Base-by-base conservation (phyloP, 2,113 vertebrate species). In the Bostrychus sinensis region DNA sequence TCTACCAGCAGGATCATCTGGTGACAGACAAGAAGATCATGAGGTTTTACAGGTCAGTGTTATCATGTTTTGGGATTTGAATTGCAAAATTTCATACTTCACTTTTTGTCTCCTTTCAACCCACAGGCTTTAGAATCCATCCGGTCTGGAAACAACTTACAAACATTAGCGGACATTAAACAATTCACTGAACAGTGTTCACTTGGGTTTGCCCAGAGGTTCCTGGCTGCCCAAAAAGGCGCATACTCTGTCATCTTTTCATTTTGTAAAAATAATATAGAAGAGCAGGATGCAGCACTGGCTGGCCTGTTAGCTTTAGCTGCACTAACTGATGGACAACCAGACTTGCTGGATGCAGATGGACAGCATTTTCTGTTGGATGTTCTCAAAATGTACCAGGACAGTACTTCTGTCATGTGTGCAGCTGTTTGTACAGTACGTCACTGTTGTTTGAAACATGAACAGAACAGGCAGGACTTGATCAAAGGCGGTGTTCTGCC, bases 401-500 rank as follows among this genome's bases (percentile, higher is more conserved):
- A 75, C 0, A 81, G 92, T 0, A 75, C 88, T 0, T 77, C 80
- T 0, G 10, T 95, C 77, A 84, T 62, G 0, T 63, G 88, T 9
- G 75, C 81, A 0, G 92, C 74, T 3, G 34, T 96, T 1, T 90
- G 91, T 0, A 77, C 92, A 0, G 36, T 96, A 0, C 91, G 94
- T 0, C 90, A 94, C 0, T 93, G 89, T 72, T 96, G 95, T 63
- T 81, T 98, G 75, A 96, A 96, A 17, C 97, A 99, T 0, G 97
- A 99, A 87, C 93, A 88, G 75, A 98, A 98, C 69, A 77, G 96
- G 2, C 96, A 96, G 88, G 91, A 77, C 83, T 81, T 98, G 25
- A 94, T 96, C 3, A 94, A 91, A 75, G 92, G 75, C 0, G 94
- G 96, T 0, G 20, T 93, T 28, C 78, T 98, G 22, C 75, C 91